Evolutionary conservation across 2,797 vertebrate genomes (phyloP), one percentile per base, ranked within the genome.

Genomic region (Pangasius djambal): DNA sequence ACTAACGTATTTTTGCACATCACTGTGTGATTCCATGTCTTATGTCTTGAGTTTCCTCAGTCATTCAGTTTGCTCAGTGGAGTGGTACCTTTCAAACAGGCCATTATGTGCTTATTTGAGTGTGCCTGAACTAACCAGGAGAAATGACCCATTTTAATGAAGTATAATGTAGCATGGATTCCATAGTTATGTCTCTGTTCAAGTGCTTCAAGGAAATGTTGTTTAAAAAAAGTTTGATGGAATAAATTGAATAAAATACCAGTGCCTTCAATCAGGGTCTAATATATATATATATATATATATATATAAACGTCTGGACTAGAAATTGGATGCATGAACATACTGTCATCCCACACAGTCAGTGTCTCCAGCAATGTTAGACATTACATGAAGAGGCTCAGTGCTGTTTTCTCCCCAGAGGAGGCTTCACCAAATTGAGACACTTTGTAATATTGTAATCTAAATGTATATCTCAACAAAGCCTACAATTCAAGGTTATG

Each of bases 41-140:
- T 74, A 90, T 83, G 75, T 90, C 86, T 88, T 85, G 69, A 75
- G 90, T 89, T 86, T 90, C 86, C 86, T 90, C 87, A 90, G 81
- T 91, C 84, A 90, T 88, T 91, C 89, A 84, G 79, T 91, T 89
- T 92, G 88, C 91, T 89, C 88, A 88, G 84, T 86, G 83, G 82
- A 88, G 84, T 86, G 83, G 82, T 78, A 87, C 87, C 83, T 86
- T 88, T 83, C 87, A 89, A 91, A 89, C 82, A 91, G 90, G 87
- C 89, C 89, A 91, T 90, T 90, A 88, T 92, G 90, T 89, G 87
- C 89, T 91, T 88, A 88, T 92, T 90, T 92, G 86, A 82, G 90
- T 86, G 70, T 89, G 89, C 74, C 85, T 87, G 83, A 84, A 87
- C 90, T 91, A 88, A 88, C 88, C 83, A 83, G 89, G 61, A 72